Evolutionary conservation across 2,113 vertebrate species (phyloP), one percentile per base, ranked within the genome.

Genomic region (Phrynosoma blainvillii): DNA sequence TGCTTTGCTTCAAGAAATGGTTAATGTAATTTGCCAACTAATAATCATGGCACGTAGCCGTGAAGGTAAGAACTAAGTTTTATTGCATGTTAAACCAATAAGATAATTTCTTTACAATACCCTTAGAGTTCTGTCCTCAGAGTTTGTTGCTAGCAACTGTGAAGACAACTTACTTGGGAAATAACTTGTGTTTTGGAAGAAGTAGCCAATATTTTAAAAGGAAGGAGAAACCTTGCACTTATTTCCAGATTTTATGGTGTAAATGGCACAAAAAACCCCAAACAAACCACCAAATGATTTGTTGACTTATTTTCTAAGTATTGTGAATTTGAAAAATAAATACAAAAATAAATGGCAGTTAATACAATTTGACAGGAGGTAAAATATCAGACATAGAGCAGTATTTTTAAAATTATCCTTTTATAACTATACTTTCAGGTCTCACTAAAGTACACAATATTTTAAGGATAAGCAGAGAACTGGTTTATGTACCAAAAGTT

Each of bases 1-100:
- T 66, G 97, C 98, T 2, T 96, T 99, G 47, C 98, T 99, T 84
- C 99, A 99, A 96, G 99, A 99, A 97, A 99, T 99, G 98, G 98
- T 99, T 95, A 99, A 99, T 82, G 98, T 99, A 74, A 99, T 99
- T 93, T 99, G 99, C 92, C 99, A 99, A 25, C 97, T 99, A 32
- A 99, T 98, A 88, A 98, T 99, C 96, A 99, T 99, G 98, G 99
- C 98, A 85, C 98, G 98, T 93, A 99, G 98, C 94, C 97, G 99
- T 93, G 98, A 98, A 98, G 98, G 99, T 99, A 97, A 95, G 96
- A 85, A 90, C 81, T 80, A 90, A 91, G 52, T 54, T 30, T 59
- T 68, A 13, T 87, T 87, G 30, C 76, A 25, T 85, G 7, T 14
- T 8, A 62, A 36, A 42, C 32, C 27, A 62, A 56, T 70, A 82